These are phyloP conservation scores for Mastomys coucha DNA, from an alignment of 2,113 vertebrate species.

Conservation along the genomic window DNA sequence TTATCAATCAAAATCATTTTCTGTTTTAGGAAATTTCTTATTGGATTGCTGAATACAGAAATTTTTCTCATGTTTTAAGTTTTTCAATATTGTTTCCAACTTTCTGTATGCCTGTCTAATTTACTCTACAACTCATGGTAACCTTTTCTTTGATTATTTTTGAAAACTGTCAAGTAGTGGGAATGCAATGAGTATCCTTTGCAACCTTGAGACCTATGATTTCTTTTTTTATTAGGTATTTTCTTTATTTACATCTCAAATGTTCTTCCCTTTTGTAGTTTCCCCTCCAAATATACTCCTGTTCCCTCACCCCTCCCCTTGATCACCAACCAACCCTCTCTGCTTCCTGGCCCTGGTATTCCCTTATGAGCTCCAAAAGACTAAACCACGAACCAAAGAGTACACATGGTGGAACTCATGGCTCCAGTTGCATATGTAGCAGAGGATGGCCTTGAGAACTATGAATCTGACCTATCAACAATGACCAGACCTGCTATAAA, in stretches of 20 bases:
- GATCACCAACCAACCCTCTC: no score
- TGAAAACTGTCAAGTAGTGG: not conserved
- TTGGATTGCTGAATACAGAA: not conserved
- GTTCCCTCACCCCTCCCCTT: no score
- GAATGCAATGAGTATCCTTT: not conserved
- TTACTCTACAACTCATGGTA: not conserved
- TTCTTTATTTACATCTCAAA: no score
- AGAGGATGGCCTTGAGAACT: not conserved
- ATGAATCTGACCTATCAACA: not conserved
- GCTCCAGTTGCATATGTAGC: no score
- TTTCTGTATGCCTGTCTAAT: not conserved
- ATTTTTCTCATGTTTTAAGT: not conserved
- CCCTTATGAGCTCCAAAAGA: no score
- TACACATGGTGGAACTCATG: no score
- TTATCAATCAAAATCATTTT: not conserved
- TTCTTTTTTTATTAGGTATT: no score
- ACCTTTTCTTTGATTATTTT: not conserved
- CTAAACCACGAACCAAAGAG: no score
- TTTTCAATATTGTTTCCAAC: not conserved
- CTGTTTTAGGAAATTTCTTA: not conserved
- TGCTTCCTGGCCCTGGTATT: no score
- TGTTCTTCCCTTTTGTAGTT: no score
- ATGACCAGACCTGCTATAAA: not conserved
- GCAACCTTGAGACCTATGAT: not conserved
- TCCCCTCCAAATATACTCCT: no score